Percentiles rank a stretch among this genome's conserved stretches.
phyloP scores from a whole-genome alignment of 92 coral and sea anemone species.

The Zoanthus solanderi region DNA sequence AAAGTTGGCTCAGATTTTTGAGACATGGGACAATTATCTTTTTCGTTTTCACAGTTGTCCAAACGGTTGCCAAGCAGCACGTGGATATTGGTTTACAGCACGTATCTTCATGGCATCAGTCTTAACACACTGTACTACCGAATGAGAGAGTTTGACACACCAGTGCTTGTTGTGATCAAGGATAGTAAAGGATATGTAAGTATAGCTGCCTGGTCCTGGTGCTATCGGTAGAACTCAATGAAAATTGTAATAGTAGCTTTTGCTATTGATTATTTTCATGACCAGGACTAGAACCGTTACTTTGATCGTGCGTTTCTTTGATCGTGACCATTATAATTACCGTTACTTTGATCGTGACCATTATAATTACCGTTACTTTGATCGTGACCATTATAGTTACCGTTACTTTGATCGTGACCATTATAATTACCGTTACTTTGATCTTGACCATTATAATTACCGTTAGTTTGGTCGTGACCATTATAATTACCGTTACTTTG shows the following conservation, averaged over 20 bases:
- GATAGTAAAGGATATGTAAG: slow-evolving; percentile 84
- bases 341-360: no score
- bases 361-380: not conserved
- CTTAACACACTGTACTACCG: slow-evolving; percentile 83
- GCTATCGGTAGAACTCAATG: no score
- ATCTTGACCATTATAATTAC: not conserved
- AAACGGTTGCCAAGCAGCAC: slow-evolving; percentile 75
- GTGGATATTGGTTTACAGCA: slow-evolving; percentile 91
- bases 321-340: no score
- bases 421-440: not conserved
- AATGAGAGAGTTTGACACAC: slow-evolving; percentile 79
- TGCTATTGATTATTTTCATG: no score
- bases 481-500: not conserved
- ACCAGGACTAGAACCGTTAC: no score
- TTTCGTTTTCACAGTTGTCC: slow-evolving; percentile 61
- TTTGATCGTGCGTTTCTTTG: no score
- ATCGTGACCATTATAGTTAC: no score
- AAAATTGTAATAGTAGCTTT: not conserved
- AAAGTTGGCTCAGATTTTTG: no score
- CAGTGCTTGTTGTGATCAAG: slow-evolving; percentile 81
- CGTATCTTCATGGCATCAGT: slow-evolving; percentile 89
- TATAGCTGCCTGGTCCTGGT: not conserved
- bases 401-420: not conserved
- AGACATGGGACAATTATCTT: not conserved
- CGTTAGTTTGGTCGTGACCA: not conserved